phyloP scores from a whole-genome alignment of 1,140 invertebrate genomes.

The Aporrectodea caliginosa region DNA sequence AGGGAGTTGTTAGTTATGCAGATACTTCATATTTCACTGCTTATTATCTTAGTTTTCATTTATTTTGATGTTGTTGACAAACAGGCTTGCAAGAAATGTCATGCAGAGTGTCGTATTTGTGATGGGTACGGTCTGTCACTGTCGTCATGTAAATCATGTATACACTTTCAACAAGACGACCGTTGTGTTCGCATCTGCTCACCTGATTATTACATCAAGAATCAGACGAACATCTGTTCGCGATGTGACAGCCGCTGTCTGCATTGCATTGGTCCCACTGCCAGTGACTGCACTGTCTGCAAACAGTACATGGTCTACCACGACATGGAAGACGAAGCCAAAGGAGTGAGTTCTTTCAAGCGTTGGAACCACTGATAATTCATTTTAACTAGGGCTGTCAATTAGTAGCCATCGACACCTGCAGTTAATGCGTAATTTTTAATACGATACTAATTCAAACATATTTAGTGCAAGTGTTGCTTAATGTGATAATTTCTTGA shows the following conservation, averaged over 20 bases:
- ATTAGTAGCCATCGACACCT: too few species aligned
- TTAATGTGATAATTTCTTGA: too few species aligned
- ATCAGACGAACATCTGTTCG: slow-evolving; percentile 62
- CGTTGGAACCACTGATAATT: too few species aligned
- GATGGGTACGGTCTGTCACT: slow-evolving; percentile 49
- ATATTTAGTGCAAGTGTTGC: too few species aligned
- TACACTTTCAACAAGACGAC: slow-evolving; percentile 35
- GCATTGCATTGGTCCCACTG: slow-evolving; percentile 71
- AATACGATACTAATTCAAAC: too few species aligned
- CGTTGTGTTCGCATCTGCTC: slow-evolving; percentile 32
- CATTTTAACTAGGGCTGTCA: too few species aligned
- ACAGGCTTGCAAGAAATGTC: slow-evolving; percentile 65
- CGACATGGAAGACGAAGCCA: slow-evolving; percentile 36
- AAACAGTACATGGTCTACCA: slow-evolving; percentile 77
- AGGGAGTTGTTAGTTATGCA: too few species aligned
- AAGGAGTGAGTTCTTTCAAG: background rate
- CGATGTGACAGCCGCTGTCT: slow-evolving; percentile 89
- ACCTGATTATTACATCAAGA: background rate
- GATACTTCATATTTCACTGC: too few species aligned
- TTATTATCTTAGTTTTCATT: too few species aligned
- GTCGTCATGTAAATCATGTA: slow-evolving; percentile 40
- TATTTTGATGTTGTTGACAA: too few species aligned
- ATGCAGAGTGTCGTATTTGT: slow-evolving; percentile 82
- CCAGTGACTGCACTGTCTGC: slow-evolving; percentile 76
- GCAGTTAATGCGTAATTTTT: too few species aligned